A percentile compares a stretch with the other conserved stretches of the same genome.
Evolutionary conservation across 1,140 invertebrate genomes (phyloP).

Genomic region (Delia radicum): DNA sequence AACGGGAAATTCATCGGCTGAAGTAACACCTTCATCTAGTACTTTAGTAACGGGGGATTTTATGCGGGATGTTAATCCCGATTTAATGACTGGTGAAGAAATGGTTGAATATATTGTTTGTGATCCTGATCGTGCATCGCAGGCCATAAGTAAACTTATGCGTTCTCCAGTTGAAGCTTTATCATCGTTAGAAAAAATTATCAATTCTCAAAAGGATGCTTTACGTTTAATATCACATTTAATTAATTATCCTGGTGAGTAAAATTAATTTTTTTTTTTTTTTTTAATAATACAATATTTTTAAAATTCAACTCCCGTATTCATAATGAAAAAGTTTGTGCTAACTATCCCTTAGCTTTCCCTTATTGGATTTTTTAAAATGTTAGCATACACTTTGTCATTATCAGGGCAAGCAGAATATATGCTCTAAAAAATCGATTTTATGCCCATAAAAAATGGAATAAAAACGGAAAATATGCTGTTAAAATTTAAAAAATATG

Average conservation of each 20-base stretch:
- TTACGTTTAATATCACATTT: constrained; percentile 49
- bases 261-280: too few species aligned
- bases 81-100: constrained; percentile 49
- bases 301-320: neutral
- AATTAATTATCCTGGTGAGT: constrained; percentile 50
- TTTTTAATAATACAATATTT: too few species aligned
- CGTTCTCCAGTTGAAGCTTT: constrained; percentile 51
- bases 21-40: neutral
- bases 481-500: too few species aligned
- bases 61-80: constrained; percentile 34
- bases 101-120: constrained; percentile 51
- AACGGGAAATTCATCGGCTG: neutral
- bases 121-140: constrained; percentile 48
- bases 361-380: neutral
- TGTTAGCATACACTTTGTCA: neutral
- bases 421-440: too few species aligned
- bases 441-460: too few species aligned
- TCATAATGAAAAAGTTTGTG: too few species aligned
- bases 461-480: too few species aligned
- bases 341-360: neutral
- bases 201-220: constrained; percentile 51
- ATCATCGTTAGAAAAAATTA: constrained; percentile 49
- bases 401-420: too few species aligned
- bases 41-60: neutral
- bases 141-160: constrained; percentile 50